These are phyloP conservation scores for Dinoponera quadriceps DNA, from an alignment of 1,140 invertebrate genomes.

Conservation along the genomic window DNA sequence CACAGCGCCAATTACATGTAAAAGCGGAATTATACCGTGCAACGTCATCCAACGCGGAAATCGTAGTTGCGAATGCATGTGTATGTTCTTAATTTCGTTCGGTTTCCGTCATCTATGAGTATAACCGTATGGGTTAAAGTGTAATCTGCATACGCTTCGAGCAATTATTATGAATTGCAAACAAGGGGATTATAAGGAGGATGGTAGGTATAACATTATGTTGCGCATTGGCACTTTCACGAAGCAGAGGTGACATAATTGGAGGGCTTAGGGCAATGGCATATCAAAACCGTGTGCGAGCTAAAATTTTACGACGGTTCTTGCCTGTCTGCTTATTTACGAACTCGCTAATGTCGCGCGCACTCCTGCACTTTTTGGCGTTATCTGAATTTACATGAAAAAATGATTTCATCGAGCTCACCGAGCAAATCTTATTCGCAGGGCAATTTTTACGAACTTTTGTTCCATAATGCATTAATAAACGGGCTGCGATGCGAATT, in stretches of 20 bases:
- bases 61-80: background rate
- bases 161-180: conserved; percentile 61
- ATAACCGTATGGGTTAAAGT: conserved; percentile 12
- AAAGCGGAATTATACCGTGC: too few species aligned
- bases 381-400: background rate
- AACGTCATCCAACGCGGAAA: conserved; percentile 4
- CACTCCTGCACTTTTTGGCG: background rate
- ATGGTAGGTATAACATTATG: conserved; percentile 30
- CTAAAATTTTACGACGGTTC: conserved; percentile 2
- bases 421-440: background rate
- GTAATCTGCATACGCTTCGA: conserved; percentile 54
- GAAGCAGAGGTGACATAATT: conserved; percentile 41
- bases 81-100: conserved; percentile 40
- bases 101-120: conserved; percentile 17
- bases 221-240: conserved; percentile 33
- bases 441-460: background rate
- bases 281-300: background rate
- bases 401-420: too few species aligned
- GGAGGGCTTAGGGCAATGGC: conserved; percentile 3
- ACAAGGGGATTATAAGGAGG: conserved; percentile 45
- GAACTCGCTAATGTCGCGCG: background rate
- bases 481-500: background rate
- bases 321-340: background rate
- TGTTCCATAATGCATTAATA: background rate
- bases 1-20: too few species aligned